Evolutionary conservation across 2,797 vertebrate species (phyloP).

Genomic region (Anableps anableps): DNA sequence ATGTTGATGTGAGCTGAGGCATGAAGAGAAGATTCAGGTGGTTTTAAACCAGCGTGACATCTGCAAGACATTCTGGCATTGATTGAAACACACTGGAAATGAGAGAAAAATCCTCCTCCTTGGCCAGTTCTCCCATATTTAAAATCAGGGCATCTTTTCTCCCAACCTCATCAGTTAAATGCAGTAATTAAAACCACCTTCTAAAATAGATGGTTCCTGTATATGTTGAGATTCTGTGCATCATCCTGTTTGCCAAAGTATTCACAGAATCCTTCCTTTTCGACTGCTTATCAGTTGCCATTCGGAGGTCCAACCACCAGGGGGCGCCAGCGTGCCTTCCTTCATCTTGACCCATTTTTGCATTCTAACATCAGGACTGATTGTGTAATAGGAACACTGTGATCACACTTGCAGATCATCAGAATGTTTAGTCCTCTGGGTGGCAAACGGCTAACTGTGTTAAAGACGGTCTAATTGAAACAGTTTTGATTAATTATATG

Average conservation of each 20-base stretch:
- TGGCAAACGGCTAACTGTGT: not conserved
- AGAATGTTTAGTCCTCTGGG: not conserved
- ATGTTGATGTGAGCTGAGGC: not conserved
- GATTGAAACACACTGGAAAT: not conserved
- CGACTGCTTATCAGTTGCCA: not conserved
- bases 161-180: not conserved
- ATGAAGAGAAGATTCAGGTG: not conserved
- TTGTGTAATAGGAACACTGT: not conserved
- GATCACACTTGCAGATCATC: not conserved
- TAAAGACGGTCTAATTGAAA: not conserved
- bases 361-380: not conserved
- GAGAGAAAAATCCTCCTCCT: not conserved
- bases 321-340: constrained; percentile 49
- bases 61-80: not conserved
- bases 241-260: not conserved
- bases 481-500: not conserved
- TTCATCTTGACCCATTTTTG: constrained; percentile 7
- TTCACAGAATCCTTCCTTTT: not conserved
- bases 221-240: not conserved
- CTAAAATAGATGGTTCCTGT: not conserved
- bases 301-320: constrained; percentile 50
- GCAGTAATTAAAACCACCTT: not conserved
- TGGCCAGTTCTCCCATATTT: constrained; percentile 8
- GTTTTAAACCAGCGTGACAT: not conserved
- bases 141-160: not conserved